phyloP scores from a whole-genome alignment of 2,888 invertebrate species.

The Disparrhopalites patrizii region DNA sequence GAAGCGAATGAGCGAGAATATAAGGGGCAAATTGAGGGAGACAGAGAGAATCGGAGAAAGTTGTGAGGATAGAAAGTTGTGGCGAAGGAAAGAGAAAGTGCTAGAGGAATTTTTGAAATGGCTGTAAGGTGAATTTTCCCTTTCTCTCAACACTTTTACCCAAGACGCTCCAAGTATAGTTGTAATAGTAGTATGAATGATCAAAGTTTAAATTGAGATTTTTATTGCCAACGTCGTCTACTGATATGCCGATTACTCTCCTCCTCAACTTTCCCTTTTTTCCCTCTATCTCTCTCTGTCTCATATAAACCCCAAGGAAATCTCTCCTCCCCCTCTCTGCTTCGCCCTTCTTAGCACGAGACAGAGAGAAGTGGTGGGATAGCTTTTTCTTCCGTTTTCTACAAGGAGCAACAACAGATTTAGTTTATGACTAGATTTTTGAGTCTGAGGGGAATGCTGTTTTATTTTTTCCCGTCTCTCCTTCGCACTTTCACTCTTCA shows the following conservation, averaged over 20 bases:
- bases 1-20: no score
- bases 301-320: not conserved
- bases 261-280: no score
- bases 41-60: not conserved
- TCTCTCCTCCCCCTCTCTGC: not conserved
- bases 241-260: no score
- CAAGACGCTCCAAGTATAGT: not conserved
- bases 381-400: no score
- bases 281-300: no score
- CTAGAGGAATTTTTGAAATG: not conserved
- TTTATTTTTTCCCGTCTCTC: no score
- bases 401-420: no score
- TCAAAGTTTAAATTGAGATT: conserved; percentile 33
- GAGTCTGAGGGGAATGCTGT: no score
- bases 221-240: conserved; percentile 12
- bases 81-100: not conserved
- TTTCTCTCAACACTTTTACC: not conserved
- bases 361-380: no score
- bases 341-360: no score
- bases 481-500: not conserved
- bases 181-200: conserved; percentile 15
- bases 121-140: not conserved
- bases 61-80: not conserved
- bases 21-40: no score
- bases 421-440: not conserved